phyloP scores from a whole-genome alignment of 2,113 vertebrate species.

The Paramisgurnus dabryanus region DNA sequence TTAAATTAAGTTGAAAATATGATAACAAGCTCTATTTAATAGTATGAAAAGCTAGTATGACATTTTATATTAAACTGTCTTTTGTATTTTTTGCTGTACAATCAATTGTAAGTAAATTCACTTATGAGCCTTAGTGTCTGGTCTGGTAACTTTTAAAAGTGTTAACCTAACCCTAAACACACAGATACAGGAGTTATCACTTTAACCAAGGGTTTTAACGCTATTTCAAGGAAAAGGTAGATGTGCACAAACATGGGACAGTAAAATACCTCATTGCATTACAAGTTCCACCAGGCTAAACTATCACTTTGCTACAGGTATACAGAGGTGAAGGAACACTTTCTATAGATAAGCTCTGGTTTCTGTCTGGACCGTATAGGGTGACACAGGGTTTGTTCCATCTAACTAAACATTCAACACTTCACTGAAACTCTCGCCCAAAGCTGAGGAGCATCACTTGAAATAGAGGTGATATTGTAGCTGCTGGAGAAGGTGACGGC shows the following conservation, averaged over 20 bases:
- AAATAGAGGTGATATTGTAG: slow-evolving; percentile 31
- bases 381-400: slow-evolving; percentile 54
- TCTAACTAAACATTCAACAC: slow-evolving; percentile 61
- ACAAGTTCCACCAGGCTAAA: slow-evolving; percentile 25
- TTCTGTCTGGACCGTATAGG: slow-evolving; percentile 53
- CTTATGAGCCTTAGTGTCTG: not conserved
- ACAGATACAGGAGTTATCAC: not conserved
- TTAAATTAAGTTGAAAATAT: too few species aligned
- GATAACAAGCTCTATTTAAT: too few species aligned
- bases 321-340: slow-evolving; percentile 54
- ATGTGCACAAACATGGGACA: not conserved
- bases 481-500: slow-evolving; percentile 17
- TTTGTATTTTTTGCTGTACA: too few species aligned
- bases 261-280: slow-evolving; percentile 12
- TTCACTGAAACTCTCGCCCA: slow-evolving; percentile 44
- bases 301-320: slow-evolving; percentile 25
- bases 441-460: slow-evolving; percentile 30
- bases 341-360: slow-evolving; percentile 54
- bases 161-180: not conserved
- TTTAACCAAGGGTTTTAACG: not conserved
- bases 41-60: too few species aligned
- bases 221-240: not conserved
- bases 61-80: too few species aligned
- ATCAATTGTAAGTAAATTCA: too few species aligned
- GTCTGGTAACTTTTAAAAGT: not conserved